Evolutionary conservation across 2,888 invertebrate genomes (phyloP).

Genomic region (Schrankia costaestrigalis): DNA sequence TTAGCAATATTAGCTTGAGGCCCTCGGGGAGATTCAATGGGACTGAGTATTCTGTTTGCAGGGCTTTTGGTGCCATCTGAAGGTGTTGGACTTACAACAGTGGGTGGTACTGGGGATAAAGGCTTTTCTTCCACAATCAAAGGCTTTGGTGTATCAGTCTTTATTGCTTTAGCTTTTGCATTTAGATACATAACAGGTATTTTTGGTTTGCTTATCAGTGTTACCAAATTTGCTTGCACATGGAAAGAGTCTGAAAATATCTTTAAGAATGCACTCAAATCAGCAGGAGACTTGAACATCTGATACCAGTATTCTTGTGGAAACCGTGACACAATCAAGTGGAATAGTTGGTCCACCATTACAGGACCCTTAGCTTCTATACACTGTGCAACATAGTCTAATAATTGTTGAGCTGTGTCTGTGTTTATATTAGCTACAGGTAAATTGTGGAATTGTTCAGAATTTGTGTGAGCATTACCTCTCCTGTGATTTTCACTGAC

Average conservation of each 20-base stretch:
- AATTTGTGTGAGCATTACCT: constrained; percentile 83
- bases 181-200: constrained; percentile 81
- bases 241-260: constrained; percentile 97
- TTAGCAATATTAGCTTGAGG: constrained; percentile 81
- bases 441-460: constrained; percentile 84
- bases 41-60: constrained; percentile 75
- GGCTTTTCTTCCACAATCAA: constrained; percentile 66
- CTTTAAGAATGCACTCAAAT: constrained; percentile 93
- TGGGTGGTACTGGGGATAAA: constrained; percentile 57
- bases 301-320: constrained; percentile 90
- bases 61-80: constrained; percentile 71
- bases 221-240: constrained; percentile 95
- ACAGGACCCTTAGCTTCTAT: constrained; percentile 91
- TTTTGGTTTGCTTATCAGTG: constrained; percentile 88
- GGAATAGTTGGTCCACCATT: constrained; percentile 92
- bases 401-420: constrained; percentile 88
- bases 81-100: constrained; percentile 67
- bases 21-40: constrained; percentile 72
- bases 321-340: constrained; percentile 87
- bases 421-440: constrained; percentile 91
- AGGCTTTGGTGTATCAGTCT: constrained; percentile 77
- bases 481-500: constrained; percentile 85
- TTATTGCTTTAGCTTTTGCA: constrained; percentile 70
- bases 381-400: constrained; percentile 91
- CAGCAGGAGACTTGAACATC: constrained; percentile 94